Evolutionary conservation across 1,140 invertebrate species (phyloP), one percentile per base, ranked within the genome.

Genomic region (Eueides isabella): DNA sequence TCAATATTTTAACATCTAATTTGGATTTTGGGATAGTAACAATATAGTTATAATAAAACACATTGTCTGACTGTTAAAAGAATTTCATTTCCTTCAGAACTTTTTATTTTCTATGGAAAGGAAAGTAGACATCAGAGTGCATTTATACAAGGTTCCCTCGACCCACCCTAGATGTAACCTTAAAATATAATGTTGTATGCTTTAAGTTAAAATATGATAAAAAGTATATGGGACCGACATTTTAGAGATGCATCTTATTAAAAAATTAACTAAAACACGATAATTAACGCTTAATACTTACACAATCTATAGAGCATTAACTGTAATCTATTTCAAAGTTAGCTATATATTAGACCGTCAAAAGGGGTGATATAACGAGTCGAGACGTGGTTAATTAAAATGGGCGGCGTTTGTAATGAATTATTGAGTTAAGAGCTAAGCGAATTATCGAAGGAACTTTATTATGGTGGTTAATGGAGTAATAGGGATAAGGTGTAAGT

Each of bases 371-470:
- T 69, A n/a, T 69, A 69, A 69, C 67, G 61, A 65, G 67, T 31
- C 30, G 72, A 70, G 67, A 74, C 73, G 79, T 80, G 29, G 82
- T 80, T 85, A 79, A 84, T 83, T 88, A 86, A 72, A 73, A 68
- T 87, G 85, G 86, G 81, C 78, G 81, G 81, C 69, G 64, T 67
- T 66, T 76, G 78, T 89, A 88, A 90, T 92, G 82, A 91, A 92
- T 92, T 85, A 92, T 92, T 91, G 85, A 92, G 86, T 88, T 88
- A 86, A 86, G 84, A 84, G 87, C 85, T 90, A 92, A 90, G 86
- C 88, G 85, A 87, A 90, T 90, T 92, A 90, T 89, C 85, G 84
- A 80, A 80, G 85, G 90, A 92, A 90, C 86, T 92, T 92, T 92
- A 92, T 92, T 90, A 90, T 80, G 82, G 80, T 80, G 77, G 87